Conservation (phyloP, 2,797 vertebrate genomes). For the Sphaeramia orbicularis region DNA sequence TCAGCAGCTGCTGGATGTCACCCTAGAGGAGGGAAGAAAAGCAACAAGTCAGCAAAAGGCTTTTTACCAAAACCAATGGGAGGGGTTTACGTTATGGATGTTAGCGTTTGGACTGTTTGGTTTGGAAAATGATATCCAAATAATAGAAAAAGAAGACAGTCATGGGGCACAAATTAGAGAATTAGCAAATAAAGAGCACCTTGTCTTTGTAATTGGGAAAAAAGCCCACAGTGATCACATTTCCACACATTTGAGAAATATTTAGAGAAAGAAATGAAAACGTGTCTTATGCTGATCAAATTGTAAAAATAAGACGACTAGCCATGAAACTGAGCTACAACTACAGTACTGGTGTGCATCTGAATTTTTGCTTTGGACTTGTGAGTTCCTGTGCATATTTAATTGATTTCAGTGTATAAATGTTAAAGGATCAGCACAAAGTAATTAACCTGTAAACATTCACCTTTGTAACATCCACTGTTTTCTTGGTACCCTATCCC, state of each 20-base stretch:
- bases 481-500: no score
- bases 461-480: no score
- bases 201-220: constrained; percentile 2
- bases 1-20: constrained; percentile 97
- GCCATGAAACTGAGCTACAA: no score
- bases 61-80: constrained; percentile 24
- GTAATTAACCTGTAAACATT: no score
- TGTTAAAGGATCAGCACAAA: no score
- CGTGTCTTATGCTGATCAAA: no score
- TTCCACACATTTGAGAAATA: background rate
- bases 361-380: no score
- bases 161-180: constrained; percentile 6
- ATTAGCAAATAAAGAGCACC: constrained; percentile 6
- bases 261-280: no score
- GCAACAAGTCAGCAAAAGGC: constrained; percentile 25
- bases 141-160: constrained; percentile 19
- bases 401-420: no score
- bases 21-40: constrained; percentile 84
- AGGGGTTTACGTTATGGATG: constrained; percentile 30
- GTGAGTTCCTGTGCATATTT: no score
- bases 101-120: constrained; percentile 40
- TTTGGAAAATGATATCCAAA: constrained; percentile 36
- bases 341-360: no score
- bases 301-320: no score
- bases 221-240: background rate